Evolutionary conservation across 2,888 invertebrate genomes (phyloP).

Genomic region (Phaedon cochleariae): DNA sequence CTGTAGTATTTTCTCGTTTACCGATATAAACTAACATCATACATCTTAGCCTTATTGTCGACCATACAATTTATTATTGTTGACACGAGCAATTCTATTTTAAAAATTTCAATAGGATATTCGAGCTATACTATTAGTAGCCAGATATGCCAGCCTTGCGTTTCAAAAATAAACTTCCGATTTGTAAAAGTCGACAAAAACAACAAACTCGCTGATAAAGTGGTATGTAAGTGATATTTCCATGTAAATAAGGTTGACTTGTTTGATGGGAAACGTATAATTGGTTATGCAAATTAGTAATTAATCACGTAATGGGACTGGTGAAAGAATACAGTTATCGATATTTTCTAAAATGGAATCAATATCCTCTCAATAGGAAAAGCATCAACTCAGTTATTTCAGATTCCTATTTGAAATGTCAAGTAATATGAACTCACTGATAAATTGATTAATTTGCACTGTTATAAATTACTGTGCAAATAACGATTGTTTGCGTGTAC

Average conservation of each 20-base stretch:
- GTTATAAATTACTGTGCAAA: too few relatives aligned
- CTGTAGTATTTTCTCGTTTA: too few relatives aligned
- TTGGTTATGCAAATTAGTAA: background rate
- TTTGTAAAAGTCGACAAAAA: background rate
- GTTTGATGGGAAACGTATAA: background rate
- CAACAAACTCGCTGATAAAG: background rate
- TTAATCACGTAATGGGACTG: background rate
- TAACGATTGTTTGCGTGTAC: too few relatives aligned
- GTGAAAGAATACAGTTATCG: background rate
- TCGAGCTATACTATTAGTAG: background rate
- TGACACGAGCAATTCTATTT: background rate
- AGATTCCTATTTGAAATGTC: too few relatives aligned
- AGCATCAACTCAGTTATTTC: too few relatives aligned
- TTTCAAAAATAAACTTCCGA: background rate
- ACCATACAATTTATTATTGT: background rate
- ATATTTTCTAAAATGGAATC: background rate
- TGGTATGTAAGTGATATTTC: constrained; percentile 2
- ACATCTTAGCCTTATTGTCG: too few relatives aligned
- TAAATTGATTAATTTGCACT: too few relatives aligned
- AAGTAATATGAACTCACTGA: too few relatives aligned
- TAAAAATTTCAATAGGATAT: background rate
- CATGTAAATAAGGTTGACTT: background rate
- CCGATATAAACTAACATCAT: too few relatives aligned
- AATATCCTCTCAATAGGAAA: too few relatives aligned
- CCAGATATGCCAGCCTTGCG: background rate